Conservation (phyloP, 2,113 vertebrate species). For the Eulemur macaco region DNA sequence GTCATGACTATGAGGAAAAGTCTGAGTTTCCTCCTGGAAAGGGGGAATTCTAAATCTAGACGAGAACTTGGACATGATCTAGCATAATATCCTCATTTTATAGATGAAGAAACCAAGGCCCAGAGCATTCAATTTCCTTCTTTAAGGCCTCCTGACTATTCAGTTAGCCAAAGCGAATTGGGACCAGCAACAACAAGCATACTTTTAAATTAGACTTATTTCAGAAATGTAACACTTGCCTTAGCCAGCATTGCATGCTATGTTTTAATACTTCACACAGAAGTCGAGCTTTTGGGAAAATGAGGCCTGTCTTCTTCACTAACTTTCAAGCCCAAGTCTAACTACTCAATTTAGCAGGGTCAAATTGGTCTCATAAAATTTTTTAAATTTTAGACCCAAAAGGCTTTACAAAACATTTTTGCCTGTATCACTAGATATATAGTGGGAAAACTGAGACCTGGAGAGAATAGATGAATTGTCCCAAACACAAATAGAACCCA, state of each 20-base stretch:
- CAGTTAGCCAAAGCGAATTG: background rate
- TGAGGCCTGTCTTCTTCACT: background rate
- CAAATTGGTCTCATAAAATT: background rate
- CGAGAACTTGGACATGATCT: background rate
- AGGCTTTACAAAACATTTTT: background rate
- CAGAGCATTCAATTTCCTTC: slow-evolving; percentile 36
- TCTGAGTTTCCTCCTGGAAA: background rate
- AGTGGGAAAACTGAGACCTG: background rate
- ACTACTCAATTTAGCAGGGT: background rate
- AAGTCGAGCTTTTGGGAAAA: background rate
- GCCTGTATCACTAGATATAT: background rate
- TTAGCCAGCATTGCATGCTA: background rate
- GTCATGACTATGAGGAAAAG: background rate
- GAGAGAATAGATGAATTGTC: background rate
- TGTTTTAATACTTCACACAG: background rate
- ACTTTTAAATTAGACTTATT: slow-evolving; percentile 40
- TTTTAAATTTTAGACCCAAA: background rate
- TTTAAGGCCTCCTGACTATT: background rate
- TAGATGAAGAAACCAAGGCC: slow-evolving; percentile 18
- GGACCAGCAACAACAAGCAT: background rate
- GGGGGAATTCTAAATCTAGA: background rate
- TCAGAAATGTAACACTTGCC: background rate
- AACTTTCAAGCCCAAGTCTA: background rate
- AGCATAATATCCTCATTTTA: background rate
- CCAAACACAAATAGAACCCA: background rate